Conservation (phyloP, 2,797 vertebrate genomes). For the Sandelia bainsii region DNA sequence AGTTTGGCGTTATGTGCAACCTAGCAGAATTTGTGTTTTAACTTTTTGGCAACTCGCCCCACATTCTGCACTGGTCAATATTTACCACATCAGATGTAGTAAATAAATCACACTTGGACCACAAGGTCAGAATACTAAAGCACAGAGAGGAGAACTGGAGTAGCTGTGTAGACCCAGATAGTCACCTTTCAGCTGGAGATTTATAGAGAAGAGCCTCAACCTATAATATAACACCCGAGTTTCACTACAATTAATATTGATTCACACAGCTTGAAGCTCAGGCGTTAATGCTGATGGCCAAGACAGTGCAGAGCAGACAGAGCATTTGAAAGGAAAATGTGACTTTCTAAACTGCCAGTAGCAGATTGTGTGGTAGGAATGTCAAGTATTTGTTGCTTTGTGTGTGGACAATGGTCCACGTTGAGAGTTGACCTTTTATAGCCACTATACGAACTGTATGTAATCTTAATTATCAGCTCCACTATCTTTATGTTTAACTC, state of each 20-base stretch:
- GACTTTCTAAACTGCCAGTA: slow-evolving; percentile 28
- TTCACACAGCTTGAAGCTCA: slow-evolving; percentile 52
- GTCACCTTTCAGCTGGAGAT: slow-evolving; percentile 80
- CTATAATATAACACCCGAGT: slow-evolving; percentile 72
- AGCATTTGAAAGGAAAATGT: slow-evolving; percentile 51
- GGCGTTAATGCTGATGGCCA: slow-evolving; percentile 52
- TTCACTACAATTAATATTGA: slow-evolving; percentile 81
- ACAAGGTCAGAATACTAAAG: slow-evolving; percentile 70
- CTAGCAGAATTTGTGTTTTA: slow-evolving; percentile 15
- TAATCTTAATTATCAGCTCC: background rate
- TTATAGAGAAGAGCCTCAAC: slow-evolving; percentile 78
- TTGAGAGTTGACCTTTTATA: background rate
- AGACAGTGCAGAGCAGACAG: slow-evolving; percentile 29
- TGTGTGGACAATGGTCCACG: background rate
- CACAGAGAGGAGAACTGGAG: slow-evolving; percentile 50
- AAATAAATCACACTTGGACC: slow-evolving; percentile 70
- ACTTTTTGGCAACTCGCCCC: slow-evolving; percentile 29
- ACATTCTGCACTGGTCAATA: slow-evolving; percentile 61
- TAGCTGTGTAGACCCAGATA: slow-evolving; percentile 66
- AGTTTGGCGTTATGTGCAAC: background rate
- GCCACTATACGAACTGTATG: background rate
- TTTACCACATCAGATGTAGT: slow-evolving; percentile 74
- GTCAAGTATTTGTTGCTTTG: background rate
- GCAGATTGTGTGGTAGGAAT: slow-evolving; percentile 5
- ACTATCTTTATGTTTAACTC: background rate